Percentiles rank a stretch among this genome's conserved stretches.
Conservation (phyloP, 2,888 invertebrate genomes). For the Macrostomum cliftonense region DNA sequence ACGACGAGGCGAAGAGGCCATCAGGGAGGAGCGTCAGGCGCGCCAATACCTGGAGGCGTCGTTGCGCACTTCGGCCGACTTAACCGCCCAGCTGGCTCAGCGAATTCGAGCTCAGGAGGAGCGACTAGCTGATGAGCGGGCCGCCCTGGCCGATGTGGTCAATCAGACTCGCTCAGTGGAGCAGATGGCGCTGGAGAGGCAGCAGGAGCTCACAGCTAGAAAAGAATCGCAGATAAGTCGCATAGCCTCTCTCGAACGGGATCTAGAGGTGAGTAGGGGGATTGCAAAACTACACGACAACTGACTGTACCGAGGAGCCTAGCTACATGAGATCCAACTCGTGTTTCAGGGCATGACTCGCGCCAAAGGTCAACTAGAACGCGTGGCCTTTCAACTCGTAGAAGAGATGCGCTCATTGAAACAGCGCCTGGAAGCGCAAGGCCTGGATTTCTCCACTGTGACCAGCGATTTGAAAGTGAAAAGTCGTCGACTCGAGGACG, state of each 20-base stretch:
- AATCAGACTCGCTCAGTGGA: constrained; percentile 30
- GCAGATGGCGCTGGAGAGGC: constrained; percentile 25
- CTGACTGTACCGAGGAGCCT: too few relatives aligned
- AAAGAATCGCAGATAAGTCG: constrained; percentile 20
- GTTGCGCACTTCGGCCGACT: constrained; percentile 25
- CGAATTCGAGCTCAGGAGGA: constrained; percentile 30
- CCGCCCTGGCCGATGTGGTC: constrained; percentile 22
- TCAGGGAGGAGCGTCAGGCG: constrained; percentile 27
- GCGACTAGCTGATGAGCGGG: constrained; percentile 25
- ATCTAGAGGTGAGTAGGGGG: too few relatives aligned
- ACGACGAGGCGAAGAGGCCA: constrained; percentile 24
- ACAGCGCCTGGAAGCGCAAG: constrained; percentile 24
- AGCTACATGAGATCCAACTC: too few relatives aligned
- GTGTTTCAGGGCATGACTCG: constrained; percentile 14
- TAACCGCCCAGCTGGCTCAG: constrained; percentile 23
- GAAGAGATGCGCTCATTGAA: constrained; percentile 28
- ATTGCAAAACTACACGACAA: too few relatives aligned
- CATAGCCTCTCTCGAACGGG: too few relatives aligned
- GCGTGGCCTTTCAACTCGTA: constrained; percentile 20
- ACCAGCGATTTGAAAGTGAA: constrained; percentile 25
- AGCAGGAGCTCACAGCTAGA: constrained; percentile 24
- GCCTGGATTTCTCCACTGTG: constrained; percentile 20
- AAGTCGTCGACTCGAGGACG: constrained; percentile 29
- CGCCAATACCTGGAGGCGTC: constrained; percentile 28
- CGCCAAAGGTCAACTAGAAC: constrained; percentile 26